phyloP scores from a whole-genome alignment of 2,797 vertebrate genomes.

The Helicolenus hilgendorfi region DNA sequence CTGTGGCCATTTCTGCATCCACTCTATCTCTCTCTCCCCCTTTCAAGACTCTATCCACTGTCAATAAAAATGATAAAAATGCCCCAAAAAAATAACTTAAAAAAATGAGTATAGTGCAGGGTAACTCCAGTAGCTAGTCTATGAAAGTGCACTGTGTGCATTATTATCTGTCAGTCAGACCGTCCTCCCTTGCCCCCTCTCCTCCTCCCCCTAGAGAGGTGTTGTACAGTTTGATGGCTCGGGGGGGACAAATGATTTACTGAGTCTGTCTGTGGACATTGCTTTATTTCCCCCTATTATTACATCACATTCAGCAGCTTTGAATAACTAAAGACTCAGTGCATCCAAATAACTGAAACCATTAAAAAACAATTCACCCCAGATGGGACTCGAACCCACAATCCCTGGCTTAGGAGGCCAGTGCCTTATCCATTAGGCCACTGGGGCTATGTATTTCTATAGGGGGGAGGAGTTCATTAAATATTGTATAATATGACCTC shows the following conservation, averaged over 20 bases:
- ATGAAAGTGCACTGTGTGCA: no score
- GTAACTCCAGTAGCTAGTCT: no score
- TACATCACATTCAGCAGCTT: neutral
- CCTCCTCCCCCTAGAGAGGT: rapidly evolving
- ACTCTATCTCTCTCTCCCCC: no score
- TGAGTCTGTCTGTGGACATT: neutral
- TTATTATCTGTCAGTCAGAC: no score
- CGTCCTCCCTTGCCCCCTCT: no score
- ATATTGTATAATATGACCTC: neutral
- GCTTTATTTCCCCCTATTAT: neutral
- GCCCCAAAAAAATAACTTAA: no score
- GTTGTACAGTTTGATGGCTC: no score
- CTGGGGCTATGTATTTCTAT: slow-evolving; percentile 26
- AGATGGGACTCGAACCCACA: slow-evolving; percentile 87
- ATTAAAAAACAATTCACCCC: slow-evolving; percentile 33
- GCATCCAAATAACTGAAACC: rapidly evolving
- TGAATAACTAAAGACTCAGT: neutral
- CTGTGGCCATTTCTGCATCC: no score
- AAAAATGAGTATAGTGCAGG: no score
- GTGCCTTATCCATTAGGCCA: slow-evolving; percentile 88
- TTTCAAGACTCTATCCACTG: no score
- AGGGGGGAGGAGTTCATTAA: neutral
- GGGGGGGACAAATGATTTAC: no score
- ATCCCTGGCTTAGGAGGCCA: slow-evolving; percentile 87
- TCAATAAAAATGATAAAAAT: no score